phyloP scores from a whole-genome alignment of 2,113 vertebrate genomes.

The Centropus bengalensis region DNA sequence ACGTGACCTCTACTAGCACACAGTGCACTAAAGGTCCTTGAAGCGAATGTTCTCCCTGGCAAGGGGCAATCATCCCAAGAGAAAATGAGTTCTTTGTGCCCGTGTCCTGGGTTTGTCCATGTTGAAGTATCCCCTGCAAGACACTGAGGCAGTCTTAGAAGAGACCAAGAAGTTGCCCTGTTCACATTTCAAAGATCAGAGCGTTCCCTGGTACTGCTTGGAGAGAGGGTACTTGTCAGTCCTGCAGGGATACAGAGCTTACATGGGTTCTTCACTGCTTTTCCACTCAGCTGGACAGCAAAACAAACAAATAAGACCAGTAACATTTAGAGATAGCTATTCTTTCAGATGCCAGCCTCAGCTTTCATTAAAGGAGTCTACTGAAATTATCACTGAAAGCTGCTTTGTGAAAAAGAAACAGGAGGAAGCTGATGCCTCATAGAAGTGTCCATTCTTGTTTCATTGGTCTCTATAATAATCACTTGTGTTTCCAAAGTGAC shows the following conservation, averaged over 20 bases:
- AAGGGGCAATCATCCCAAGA: fast-evolving
- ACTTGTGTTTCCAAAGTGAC: not conserved
- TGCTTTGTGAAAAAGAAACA: not conserved
- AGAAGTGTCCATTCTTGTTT: not conserved
- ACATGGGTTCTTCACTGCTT: not conserved
- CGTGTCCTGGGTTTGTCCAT: not conserved
- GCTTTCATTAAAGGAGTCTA: not conserved
- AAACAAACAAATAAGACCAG: not conserved
- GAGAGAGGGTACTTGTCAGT: not conserved
- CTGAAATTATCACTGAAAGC: not conserved
- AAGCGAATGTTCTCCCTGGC: not conserved
- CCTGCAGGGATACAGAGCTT: no score
- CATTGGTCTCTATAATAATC: not conserved
- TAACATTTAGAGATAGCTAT: not conserved
- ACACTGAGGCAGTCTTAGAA: not conserved
- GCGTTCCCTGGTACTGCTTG: not conserved
- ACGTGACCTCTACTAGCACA: not conserved
- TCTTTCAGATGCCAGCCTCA: not conserved
- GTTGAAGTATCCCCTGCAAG: not conserved
- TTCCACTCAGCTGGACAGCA: not conserved
- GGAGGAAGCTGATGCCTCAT: not conserved
- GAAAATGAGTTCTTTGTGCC: not conserved
- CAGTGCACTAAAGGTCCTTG: not conserved
- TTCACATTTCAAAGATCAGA: not conserved
- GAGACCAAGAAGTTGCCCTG: not conserved